Evolutionary conservation across 2,113 vertebrate genomes (phyloP).

Genomic region (Atractosteus spatula): DNA sequence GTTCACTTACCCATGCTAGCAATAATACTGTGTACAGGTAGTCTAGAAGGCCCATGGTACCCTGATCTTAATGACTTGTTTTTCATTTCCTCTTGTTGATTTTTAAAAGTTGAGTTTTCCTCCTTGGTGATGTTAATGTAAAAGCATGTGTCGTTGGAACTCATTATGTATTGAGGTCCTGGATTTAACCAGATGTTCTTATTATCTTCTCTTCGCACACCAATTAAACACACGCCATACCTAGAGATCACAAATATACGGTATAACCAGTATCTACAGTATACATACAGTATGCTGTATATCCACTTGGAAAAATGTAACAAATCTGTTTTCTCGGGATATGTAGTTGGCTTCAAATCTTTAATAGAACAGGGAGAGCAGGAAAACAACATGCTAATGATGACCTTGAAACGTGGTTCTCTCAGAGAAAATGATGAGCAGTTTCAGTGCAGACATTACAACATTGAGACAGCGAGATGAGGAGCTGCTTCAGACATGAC

Average conservation of each 20-base stretch:
- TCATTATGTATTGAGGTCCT: slow-evolving; percentile 89
- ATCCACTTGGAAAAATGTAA: neutral
- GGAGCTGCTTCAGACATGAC: no score
- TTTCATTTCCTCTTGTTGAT: slow-evolving; percentile 77
- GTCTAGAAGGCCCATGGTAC: slow-evolving; percentile 79
- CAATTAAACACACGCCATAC: slow-evolving; percentile 94
- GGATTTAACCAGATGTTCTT: slow-evolving; percentile 96
- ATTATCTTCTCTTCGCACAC: slow-evolving; percentile 88
- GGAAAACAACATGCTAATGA: no score
- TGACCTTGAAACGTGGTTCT: no score
- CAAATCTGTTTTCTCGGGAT: neutral
- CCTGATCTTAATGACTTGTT: slow-evolving; percentile 54
- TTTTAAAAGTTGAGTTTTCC: slow-evolving; percentile 94
- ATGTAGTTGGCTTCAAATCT: slow-evolving; percentile 16
- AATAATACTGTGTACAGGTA: slow-evolving; percentile 91
- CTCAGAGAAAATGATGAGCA: no score
- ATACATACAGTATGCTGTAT: neutral
- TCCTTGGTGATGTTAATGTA: slow-evolving; percentile 98
- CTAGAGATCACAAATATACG: slow-evolving; percentile 56
- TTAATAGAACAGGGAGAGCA: slow-evolving; percentile 13
- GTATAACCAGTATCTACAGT: neutral
- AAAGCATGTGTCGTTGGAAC: slow-evolving; percentile 83
- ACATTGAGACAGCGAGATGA: no score
- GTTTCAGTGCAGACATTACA: no score
- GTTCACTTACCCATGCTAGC: slow-evolving; percentile 88